Base-by-base conservation (phyloP, 2,888 invertebrate species). In the Archaeoteleia sp. region DNA sequence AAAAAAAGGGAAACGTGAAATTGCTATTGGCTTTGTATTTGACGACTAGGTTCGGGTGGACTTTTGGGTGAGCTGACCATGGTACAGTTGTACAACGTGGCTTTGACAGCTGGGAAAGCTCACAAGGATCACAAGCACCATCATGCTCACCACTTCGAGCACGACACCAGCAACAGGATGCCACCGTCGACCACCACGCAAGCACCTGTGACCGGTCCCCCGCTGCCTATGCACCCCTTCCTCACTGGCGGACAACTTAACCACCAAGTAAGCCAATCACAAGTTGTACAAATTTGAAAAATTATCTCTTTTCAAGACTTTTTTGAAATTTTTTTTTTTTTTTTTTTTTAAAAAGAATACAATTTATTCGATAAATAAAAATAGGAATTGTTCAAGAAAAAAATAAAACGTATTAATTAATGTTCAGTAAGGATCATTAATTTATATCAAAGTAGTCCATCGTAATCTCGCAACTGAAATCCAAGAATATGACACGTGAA, bases 61-160 rank as follows among this genome's bases (percentile, higher is more conserved):
- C 86, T 91, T 74, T 84, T 92, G 55, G 93, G 92, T 1, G 94
- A 95, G 86, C 82, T 95, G 58, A 95, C 95, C 1, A 90, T 95
- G 89, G 84, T 94, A 0, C 93, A 94, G 81, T 83, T 95, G 10
- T 95, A 95, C 86, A 90, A 90, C 61, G 93, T 94, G 0, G 94
- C 94, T 0, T 81, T 95, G 60, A 93, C 93, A 1, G 94, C 94
- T 1, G 95, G 95, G 0, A 95, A 95, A 84, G 94, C 94, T 0
- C 94, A 95, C 86, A 92, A 91, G 71, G 93, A 94, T 78, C 94
- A 95, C 85, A 95, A 94, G 79, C 95, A 95, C 79, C 95, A 95
- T 80, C 94, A 95, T 84, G 94, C 90, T 0, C 93, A 94, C 81
- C 92, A 92, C 76, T 93, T 91, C 78, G 92, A 90, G 76, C 92